A percentile compares a stretch with the other conserved stretches of the same genome.
These are phyloP conservation scores for Synanthedon andrenaeformis DNA, from an alignment of 2,888 invertebrate species.

Conservation along the genomic window DNA sequence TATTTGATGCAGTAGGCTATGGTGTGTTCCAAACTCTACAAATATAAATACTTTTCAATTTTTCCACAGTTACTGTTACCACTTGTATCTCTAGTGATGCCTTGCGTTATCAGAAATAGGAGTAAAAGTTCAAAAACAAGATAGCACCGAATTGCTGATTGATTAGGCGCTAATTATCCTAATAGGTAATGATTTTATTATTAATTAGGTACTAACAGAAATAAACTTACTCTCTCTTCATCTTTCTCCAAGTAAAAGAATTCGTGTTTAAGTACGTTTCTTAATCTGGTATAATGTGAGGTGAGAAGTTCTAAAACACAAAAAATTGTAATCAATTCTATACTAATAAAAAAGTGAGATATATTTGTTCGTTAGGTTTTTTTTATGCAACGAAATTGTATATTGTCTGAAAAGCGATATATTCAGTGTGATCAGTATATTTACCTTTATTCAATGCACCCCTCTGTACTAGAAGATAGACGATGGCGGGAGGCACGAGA, in stretches of 20 bases:
- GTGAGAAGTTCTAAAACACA: constrained; percentile 59
- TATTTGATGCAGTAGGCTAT: constrained; percentile 37
- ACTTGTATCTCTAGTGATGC: too few relatives aligned
- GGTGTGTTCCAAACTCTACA: constrained; percentile 34
- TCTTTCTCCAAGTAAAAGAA: constrained; percentile 71
- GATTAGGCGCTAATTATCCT: too few relatives aligned
- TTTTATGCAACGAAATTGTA: too few relatives aligned
- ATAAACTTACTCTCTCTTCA: constrained; percentile 54
- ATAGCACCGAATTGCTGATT: too few relatives aligned
- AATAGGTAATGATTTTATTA: too few relatives aligned
- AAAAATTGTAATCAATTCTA: constrained; percentile 5
- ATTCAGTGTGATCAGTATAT: too few relatives aligned
- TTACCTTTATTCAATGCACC: constrained; percentile 21
- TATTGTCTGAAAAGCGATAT: too few relatives aligned
- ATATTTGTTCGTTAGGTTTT: too few relatives aligned
- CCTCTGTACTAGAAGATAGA: constrained; percentile 32
- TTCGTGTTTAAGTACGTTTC: constrained; percentile 72
- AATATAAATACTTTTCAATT: not conserved
- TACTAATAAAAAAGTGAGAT: too few relatives aligned
- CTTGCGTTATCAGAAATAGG: too few relatives aligned
- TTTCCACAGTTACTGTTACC: not conserved
- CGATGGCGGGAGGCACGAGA: constrained; percentile 73
- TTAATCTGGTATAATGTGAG: constrained; percentile 42
- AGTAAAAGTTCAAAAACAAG: too few relatives aligned
- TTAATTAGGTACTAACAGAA: too few relatives aligned